phyloP scores from a whole-genome alignment of 2,113 vertebrate genomes.

The Python bivittatus region DNA sequence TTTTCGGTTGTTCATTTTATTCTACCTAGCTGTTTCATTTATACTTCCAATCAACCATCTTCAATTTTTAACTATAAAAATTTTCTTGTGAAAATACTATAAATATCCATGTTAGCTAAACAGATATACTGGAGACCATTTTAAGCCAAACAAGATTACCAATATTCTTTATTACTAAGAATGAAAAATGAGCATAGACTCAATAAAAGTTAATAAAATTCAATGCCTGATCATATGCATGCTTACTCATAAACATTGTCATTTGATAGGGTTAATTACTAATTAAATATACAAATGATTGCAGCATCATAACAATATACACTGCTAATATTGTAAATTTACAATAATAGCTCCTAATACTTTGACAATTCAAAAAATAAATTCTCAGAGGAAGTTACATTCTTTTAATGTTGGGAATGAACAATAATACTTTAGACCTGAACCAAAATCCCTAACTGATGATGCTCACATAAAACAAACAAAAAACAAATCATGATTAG shows the following conservation, averaged over 20 bases:
- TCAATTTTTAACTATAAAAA: neutral
- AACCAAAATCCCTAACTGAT: conserved; percentile 7
- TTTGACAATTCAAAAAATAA: neutral
- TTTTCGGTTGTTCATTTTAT: neutral
- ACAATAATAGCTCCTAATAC: neutral
- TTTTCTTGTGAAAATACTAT: neutral
- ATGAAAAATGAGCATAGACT: neutral
- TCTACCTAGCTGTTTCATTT: neutral
- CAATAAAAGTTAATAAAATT: neutral
- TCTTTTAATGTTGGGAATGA: neutral
- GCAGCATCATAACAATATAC: neutral
- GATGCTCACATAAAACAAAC: neutral
- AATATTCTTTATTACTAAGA: conserved; percentile 1
- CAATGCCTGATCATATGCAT: neutral
- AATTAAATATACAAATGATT: neutral
- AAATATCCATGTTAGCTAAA: neutral
- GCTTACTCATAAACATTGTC: neutral
- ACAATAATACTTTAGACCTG: conserved; percentile 7
- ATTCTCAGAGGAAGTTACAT: neutral
- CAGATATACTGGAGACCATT: neutral
- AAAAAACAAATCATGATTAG: conserved; percentile 1
- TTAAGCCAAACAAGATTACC: neutral
- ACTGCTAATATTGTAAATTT: neutral
- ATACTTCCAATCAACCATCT: neutral
- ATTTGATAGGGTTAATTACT: neutral